Conservation (phyloP, 2,113 vertebrate species). For the Apteryx owenii region DNA sequence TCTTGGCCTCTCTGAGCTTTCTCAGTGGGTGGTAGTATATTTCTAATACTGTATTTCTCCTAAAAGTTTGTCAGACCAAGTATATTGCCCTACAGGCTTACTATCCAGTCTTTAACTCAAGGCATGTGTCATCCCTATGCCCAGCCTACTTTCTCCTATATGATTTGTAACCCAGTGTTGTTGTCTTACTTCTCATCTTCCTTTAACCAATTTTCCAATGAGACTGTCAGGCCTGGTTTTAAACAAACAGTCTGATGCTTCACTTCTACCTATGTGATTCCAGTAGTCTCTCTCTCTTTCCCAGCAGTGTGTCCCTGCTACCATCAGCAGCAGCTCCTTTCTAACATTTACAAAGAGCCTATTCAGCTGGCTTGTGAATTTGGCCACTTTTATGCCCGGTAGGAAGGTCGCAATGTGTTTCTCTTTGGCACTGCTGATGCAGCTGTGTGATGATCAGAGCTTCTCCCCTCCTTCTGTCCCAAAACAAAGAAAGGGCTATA, state of each 20-base stretch:
- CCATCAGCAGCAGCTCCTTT: background rate
- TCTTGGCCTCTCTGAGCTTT: background rate
- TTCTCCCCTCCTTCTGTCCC: background rate
- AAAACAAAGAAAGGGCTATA: background rate
- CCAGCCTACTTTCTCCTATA: background rate
- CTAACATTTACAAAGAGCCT: background rate
- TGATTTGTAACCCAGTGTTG: background rate
- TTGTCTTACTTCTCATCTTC: background rate
- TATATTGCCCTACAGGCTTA: background rate
- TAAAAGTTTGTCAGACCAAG: background rate
- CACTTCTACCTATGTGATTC: background rate
- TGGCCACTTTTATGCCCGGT: background rate
- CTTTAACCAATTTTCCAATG: background rate
- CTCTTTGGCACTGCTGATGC: background rate
- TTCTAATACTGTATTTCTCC: conserved; percentile 6
- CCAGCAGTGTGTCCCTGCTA: background rate
- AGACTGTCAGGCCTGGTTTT: background rate
- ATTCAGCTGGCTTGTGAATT: background rate
- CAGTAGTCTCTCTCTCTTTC: background rate
- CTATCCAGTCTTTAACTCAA: background rate
- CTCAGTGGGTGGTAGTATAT: background rate
- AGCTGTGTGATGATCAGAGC: background rate
- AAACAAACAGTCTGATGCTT: background rate
- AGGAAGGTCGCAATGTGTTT: background rate
- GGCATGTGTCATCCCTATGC: background rate